Percentiles rank a stretch among this genome's conserved stretches.
These are phyloP conservation scores for Eupithecia dodoneata DNA, from an alignment of 2,888 invertebrate species.

Conservation along the genomic window DNA sequence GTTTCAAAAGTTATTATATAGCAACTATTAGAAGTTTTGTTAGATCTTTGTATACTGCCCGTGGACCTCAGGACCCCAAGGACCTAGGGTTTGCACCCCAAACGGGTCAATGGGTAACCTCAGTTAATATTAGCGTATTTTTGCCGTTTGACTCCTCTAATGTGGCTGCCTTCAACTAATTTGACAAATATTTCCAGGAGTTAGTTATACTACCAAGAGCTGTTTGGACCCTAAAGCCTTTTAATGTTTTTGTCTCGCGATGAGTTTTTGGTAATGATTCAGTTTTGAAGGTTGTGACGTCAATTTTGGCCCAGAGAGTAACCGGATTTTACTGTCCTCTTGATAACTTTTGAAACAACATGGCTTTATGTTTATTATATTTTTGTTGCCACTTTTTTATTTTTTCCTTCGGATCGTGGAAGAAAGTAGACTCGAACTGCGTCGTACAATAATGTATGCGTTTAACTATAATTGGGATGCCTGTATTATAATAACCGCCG, in stretches of 20 bases:
- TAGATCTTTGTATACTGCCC: no score
- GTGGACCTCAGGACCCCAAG: no score
- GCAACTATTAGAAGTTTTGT: no score
- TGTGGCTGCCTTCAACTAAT: not conserved
- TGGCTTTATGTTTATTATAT: not conserved
- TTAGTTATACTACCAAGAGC: not conserved
- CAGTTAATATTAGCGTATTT: no score
- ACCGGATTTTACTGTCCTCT: slow-evolving; percentile 26
- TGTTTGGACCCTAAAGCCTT: not conserved
- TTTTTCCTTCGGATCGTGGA: not conserved
- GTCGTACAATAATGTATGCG: not conserved
- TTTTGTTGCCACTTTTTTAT: not conserved
- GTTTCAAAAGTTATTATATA: no score
- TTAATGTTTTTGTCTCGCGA: slow-evolving; percentile 1
- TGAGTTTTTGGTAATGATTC: slow-evolving; percentile 18
- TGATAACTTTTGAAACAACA: not conserved
- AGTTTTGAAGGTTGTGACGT: slow-evolving; percentile 36
- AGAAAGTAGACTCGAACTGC: not conserved
- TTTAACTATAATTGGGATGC: not conserved
- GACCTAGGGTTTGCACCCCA: no score
- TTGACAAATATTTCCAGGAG: not conserved
- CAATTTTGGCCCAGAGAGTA: slow-evolving; percentile 38
- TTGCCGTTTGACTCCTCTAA: no score
- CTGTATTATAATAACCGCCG: not conserved
- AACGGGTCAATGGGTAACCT: no score